Evolutionary conservation across 2,888 invertebrate genomes (phyloP).

Genomic region (Scaptomyza reducta): DNA sequence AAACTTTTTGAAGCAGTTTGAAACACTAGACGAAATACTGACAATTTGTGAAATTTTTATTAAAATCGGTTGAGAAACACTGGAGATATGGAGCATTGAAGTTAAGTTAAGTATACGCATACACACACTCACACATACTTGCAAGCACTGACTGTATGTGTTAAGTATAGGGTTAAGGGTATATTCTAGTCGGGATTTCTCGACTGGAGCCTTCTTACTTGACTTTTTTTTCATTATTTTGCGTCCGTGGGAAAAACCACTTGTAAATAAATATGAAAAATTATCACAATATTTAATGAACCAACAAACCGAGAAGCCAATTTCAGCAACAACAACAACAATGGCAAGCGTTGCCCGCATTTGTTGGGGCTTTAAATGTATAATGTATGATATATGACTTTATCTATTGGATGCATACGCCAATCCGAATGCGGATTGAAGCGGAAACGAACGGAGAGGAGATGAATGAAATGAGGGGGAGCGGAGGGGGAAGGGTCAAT

Average conservation of each 20-base stretch:
- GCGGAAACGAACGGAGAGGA: background rate
- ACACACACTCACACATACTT: too few relatives aligned
- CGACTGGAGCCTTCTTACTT: too few relatives aligned
- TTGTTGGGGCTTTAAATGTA: slow-evolving; percentile 43
- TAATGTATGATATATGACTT: slow-evolving; percentile 70
- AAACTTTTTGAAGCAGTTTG: too few relatives aligned
- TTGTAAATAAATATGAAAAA: slow-evolving; percentile 77
- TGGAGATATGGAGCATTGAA: too few relatives aligned
- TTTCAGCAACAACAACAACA: slow-evolving; percentile 15
- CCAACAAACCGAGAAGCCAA: slow-evolving; percentile 67
- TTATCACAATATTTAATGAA: slow-evolving; percentile 78
- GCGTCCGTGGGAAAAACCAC: slow-evolving; percentile 57
- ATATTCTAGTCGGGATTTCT: too few relatives aligned
- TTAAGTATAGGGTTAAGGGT: too few relatives aligned
- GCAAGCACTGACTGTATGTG: too few relatives aligned
- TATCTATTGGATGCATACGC: slow-evolving; percentile 63
- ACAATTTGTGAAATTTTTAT: too few relatives aligned
- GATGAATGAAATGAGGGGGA: too few relatives aligned
- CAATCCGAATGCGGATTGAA: background rate
- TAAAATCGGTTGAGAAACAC: too few relatives aligned
- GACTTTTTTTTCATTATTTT: slow-evolving; percentile 22
- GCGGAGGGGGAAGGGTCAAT: background rate
- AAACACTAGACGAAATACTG: too few relatives aligned
- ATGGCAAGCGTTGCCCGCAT: slow-evolving; percentile 3
- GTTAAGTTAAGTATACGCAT: too few relatives aligned